Base-by-base conservation (phyloP, 2,888 invertebrate genomes). In the Cryptus viduatorius region DNA sequence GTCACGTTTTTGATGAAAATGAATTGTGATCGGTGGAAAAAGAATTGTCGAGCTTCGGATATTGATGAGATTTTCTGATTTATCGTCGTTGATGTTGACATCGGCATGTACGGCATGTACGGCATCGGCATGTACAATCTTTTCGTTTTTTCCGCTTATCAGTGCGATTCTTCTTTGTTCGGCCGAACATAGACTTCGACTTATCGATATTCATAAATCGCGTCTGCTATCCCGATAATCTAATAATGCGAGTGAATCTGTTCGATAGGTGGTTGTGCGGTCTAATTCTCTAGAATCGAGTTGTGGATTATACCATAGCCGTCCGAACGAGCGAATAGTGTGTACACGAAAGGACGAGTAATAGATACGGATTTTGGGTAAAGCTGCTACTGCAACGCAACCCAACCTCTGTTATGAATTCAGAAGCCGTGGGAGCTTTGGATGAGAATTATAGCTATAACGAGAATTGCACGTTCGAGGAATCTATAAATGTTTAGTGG, bases 231-330 rank as follows among this genome's bases (percentile, higher is more conserved):
- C 24, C 4, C 56, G 56, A 61, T 61, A 31, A 14, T 61, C 31
- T 61, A 61, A 61, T 61, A 61, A 61, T 31, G 61, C 61, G n/a
- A 61, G 29, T 61, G 31, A 61, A 61, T 29, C 31, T 61, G 61
- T 61, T 31, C 61, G 14, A 31, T 61, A 31, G 61, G 14, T 29
- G 12, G 31, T 61, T 14, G 19, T 61, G 61, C 29, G 61, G 61
- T 61, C 14, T 61, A 61, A 61, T 31, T 31, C 31, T 61, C 31
- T 7, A 61, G 61, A 61, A 61, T 61, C 61, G 61, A 31, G 31
- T 1, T 14, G 48, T n/a, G 61, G 61, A 61, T 61, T 61, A 61
- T 61, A 61, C 31, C 61, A 19, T 4, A 31, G 61, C 61, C 14
- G 29, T n/a, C 61, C n/a, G 7, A 37, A 61, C 61, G 61, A 61